A percentile compares a stretch with the other conserved stretches of the same genome.
Conservation (phyloP, 2,888 invertebrate species). For the Spicauda simplicius region DNA sequence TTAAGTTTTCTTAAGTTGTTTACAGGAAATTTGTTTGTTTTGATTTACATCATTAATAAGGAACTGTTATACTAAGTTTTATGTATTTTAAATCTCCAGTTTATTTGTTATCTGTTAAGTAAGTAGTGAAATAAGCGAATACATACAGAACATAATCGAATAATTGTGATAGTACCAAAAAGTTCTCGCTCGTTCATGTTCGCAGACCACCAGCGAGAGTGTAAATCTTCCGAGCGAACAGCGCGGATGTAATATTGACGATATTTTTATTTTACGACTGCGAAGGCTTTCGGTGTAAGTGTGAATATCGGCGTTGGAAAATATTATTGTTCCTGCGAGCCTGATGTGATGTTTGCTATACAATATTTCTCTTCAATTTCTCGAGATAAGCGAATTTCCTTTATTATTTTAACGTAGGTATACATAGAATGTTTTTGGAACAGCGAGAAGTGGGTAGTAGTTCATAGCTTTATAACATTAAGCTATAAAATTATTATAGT, state of each 20-base stretch:
- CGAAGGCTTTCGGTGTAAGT: conserved; percentile 29
- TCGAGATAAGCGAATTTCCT: conserved; percentile 28
- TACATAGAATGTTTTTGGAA: background rate
- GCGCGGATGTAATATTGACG: conserved; percentile 62
- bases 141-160: no score
- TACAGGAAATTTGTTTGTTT: no score
- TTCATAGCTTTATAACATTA: no score
- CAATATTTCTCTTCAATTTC: conserved; percentile 20
- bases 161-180: background rate
- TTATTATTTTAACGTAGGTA: conserved; percentile 8
- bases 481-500: no score
- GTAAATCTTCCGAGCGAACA: conserved; percentile 41
- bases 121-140: no score
- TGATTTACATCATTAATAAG: no score
- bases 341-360: conserved; percentile 18
- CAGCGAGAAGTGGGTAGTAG: background rate
- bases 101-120: no score
- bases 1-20: no score
- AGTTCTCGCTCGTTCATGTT: background rate
- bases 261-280: conserved; percentile 43
- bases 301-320: conserved; percentile 41
- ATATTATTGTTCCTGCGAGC: conserved; percentile 34
- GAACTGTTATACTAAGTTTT: no score
- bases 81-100: no score
- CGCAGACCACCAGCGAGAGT: conserved; percentile 5